Base-by-base conservation (phyloP, 2,113 vertebrate genomes). In the Podiceps cristatus region DNA sequence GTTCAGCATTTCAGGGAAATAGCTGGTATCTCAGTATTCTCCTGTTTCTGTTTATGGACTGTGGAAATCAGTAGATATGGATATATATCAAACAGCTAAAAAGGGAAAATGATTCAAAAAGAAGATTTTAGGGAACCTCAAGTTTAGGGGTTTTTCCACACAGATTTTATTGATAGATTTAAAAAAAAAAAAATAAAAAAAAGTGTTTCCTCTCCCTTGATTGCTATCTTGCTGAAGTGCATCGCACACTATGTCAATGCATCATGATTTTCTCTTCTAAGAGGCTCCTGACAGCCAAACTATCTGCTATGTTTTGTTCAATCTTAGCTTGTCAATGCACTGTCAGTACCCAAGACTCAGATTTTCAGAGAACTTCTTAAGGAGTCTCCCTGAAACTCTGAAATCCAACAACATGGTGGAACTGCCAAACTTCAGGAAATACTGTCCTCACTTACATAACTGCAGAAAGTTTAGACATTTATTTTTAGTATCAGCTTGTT, bases 381-480 rank as follows among this genome's bases (percentile, higher is more conserved):
- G 88, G 66, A 78, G 2, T 8, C 10, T 24, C 44, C 28, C 49
- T 7, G 42, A 56, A 33, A 10, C 40, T 72, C 55, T 78, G 55
- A 58, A n/a, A 64, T 29, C 44, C 64, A 31, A 7, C 23, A 49
- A 22, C 1, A 1, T 13, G 42, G 42, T 1, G 0, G 31, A 66
- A 11, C 8, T 10, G 18, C 27, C 40, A 40, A 6, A n/a, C 71
- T 78, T 63, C 4, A 4, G 71, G 37, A 42, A 49, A 40, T 16
- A 24, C 20, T 56, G 42, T 37, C 84, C 47, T 71, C n/a, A 1
- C 62, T 69, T 67, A 14, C 49, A 50, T 45, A 35, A 56, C 8
- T 3, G 1, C 45, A 56, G 31, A 40, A 82, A 25, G 5, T 68
- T 47, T 5, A 44, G 45, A 7, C 10, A 16, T 56, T 79, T 33